phyloP scores from a whole-genome alignment of 2,797 vertebrate species.

The Poeciliopsis infans region DNA sequence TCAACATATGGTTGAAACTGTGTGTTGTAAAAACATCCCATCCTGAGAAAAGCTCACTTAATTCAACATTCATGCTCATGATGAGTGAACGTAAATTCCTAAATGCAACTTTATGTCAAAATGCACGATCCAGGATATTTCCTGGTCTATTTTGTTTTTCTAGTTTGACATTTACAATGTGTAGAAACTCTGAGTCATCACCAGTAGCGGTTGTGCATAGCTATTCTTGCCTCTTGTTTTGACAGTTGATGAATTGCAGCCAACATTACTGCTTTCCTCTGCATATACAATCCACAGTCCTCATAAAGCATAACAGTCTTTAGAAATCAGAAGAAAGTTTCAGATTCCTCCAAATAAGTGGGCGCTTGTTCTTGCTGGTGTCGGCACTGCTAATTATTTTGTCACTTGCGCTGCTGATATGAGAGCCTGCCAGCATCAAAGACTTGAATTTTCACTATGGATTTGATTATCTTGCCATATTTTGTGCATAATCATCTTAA shows the following conservation, averaged over 20 bases:
- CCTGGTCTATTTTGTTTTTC: background rate
- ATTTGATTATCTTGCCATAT: constrained; percentile 14
- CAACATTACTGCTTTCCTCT: background rate
- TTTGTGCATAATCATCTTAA: constrained; percentile 30
- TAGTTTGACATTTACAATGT: constrained; percentile 6
- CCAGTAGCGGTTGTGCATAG: background rate
- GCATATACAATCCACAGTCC: background rate
- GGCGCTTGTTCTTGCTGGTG: background rate
- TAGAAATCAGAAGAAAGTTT: constrained; percentile 1
- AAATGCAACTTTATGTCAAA: background rate
- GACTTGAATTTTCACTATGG: background rate
- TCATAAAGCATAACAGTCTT: background rate
- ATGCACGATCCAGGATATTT: background rate
- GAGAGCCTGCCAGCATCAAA: constrained; percentile 22
- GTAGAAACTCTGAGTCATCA: constrained; percentile 4
- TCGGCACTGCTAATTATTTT: constrained; percentile 32
- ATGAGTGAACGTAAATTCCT: background rate
- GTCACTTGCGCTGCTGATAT: background rate
- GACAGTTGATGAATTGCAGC: constrained; percentile 3
- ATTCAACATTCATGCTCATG: background rate
- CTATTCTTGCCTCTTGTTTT: background rate
- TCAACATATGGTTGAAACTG: background rate
- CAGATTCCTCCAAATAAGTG: background rate
- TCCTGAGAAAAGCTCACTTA: background rate
- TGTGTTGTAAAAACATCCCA: background rate